Conservation (phyloP, 2,888 invertebrate genomes). For the Xylocampa areola region DNA sequence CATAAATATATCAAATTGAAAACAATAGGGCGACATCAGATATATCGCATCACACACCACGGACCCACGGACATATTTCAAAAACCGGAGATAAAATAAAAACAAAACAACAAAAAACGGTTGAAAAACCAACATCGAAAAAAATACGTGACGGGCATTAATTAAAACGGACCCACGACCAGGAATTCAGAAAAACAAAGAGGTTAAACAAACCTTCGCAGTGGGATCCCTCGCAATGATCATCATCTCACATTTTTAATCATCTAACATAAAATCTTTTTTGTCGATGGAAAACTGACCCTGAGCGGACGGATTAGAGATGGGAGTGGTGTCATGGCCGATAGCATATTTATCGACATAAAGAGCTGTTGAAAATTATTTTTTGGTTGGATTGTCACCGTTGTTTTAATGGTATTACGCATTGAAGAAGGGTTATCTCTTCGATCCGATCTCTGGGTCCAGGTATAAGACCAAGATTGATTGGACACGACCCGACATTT, state of each 20-base stretch:
- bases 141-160: constrained; percentile 90
- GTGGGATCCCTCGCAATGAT: constrained; percentile 88
- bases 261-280: constrained; percentile 78
- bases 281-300: constrained; percentile 72
- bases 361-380: constrained; percentile 87
- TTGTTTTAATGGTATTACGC: constrained; percentile 90
- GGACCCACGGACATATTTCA: constrained; percentile 86
- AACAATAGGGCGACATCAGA: constrained; percentile 87
- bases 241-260: constrained; percentile 89
- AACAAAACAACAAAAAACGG: constrained; percentile 69
- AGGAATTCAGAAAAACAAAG: constrained; percentile 89
- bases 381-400: constrained; percentile 89
- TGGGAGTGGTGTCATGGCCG: constrained; percentile 54
- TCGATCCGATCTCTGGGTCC: constrained; percentile 82
- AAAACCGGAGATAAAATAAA: constrained; percentile 82
- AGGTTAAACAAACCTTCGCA: constrained; percentile 88
- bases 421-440: constrained; percentile 88
- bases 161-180: constrained; percentile 89
- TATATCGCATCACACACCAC: constrained; percentile 86
- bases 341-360: constrained; percentile 68
- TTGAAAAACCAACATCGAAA: constrained; percentile 84
- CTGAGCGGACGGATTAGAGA: constrained; percentile 66
- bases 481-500: constrained; percentile 85
- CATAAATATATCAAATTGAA: constrained; percentile 89
- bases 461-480: constrained; percentile 87